Conservation (phyloP, 2,113 vertebrate species). For the Spilogale gracilis region DNA sequence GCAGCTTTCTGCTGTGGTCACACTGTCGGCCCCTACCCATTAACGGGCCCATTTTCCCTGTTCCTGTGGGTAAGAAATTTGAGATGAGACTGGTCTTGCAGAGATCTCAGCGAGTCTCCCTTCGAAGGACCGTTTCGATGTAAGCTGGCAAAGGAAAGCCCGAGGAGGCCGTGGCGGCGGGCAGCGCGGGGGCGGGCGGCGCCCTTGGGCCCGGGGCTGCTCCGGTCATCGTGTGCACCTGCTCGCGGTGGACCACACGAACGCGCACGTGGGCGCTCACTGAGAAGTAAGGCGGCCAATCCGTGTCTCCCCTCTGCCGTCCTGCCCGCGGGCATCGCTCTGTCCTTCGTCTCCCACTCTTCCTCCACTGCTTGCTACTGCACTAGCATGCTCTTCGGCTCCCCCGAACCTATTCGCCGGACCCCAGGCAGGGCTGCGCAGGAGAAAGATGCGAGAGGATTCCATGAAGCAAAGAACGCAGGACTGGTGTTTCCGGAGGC, state of each 20-base stretch:
- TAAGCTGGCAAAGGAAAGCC: neutral
- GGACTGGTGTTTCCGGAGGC: fast-evolving
- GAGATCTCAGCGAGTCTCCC: neutral
- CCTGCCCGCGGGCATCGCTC: neutral
- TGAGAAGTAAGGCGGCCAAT: no score
- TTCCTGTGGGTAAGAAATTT: neutral
- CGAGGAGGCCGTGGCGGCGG: neutral
- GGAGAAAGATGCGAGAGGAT: fast-evolving
- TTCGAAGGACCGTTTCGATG: constrained; percentile 34
- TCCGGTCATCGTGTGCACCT: no score
- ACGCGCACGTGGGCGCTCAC: no score
- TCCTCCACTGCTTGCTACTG: fast-evolving
- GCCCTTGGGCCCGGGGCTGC: no score
- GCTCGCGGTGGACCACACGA: no score
- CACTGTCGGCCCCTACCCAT: neutral
- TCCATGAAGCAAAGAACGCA: fast-evolving
- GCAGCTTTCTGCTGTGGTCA: neutral
- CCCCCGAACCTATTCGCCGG: fast-evolving
- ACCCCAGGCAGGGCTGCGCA: fast-evolving
- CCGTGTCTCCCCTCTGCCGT: neutral
- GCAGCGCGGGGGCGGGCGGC: no score
- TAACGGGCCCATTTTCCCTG: neutral
- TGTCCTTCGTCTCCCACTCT: neutral
- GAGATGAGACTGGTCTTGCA: neutral
- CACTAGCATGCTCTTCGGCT: fast-evolving